Evolutionary conservation across 2,113 vertebrate genomes (phyloP).

Genomic region (Zosterops japonicus): DNA sequence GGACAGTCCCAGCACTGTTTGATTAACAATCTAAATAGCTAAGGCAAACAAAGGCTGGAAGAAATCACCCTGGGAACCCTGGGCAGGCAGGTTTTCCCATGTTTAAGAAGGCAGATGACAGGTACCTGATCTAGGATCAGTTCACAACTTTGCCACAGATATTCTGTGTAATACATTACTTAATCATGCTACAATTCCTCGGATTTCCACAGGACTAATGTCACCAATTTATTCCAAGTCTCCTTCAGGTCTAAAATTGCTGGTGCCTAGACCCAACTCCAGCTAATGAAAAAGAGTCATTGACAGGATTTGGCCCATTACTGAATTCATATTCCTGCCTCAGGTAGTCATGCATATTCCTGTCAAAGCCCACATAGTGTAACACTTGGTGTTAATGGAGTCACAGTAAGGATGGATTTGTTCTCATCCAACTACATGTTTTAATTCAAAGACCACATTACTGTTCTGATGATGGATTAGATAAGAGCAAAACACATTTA

Average conservation of each 20-base stretch:
- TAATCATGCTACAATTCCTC: neutral
- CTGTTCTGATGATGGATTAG: constrained; percentile 13
- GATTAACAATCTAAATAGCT: neutral
- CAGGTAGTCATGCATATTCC: constrained; percentile 19
- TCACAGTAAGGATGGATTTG: constrained; percentile 28
- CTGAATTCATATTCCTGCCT: constrained; percentile 16
- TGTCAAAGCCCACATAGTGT: constrained; percentile 12
- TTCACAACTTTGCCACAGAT: neutral
- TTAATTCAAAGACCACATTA: constrained; percentile 39
- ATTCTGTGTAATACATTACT: neutral
- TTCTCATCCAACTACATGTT: constrained; percentile 12
- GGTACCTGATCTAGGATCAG: neutral
- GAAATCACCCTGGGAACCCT: neutral
- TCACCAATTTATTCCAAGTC: neutral
- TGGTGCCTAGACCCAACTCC: neutral
- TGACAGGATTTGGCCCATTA: constrained; percentile 12
- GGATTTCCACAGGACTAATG: neutral
- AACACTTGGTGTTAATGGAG: constrained; percentile 35
- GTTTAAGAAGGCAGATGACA: constrained; percentile 2
- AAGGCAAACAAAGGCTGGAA: neutral
- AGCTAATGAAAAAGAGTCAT: neutral
- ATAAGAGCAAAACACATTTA: neutral
- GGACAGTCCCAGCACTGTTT: fast-evolving
- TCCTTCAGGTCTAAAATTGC: neutral
- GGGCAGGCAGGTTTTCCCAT: neutral